Evolutionary conservation across 1,140 invertebrate genomes (phyloP).

Genomic region (Danaus plexippus): DNA sequence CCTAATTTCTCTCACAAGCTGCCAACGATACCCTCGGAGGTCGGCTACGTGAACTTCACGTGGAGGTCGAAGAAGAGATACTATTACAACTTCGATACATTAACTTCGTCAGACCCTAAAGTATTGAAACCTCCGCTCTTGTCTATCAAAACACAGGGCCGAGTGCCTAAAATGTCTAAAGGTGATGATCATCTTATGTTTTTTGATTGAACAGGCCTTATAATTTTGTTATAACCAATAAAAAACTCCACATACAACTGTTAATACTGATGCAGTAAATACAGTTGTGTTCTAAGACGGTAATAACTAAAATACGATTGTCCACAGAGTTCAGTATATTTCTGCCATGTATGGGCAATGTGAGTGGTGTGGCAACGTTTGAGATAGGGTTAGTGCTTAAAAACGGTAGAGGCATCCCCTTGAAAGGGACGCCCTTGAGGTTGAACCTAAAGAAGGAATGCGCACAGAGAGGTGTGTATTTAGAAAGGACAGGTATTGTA

Average conservation of each 20-base stretch:
- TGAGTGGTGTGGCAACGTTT: conserved; percentile 90
- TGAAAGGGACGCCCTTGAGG: conserved; percentile 91
- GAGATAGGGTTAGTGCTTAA: conserved; percentile 90
- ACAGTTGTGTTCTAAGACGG: too few species aligned
- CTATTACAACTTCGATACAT: conserved; percentile 88
- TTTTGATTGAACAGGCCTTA: not conserved
- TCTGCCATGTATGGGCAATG: conserved; percentile 91
- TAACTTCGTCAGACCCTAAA: conserved; percentile 87
- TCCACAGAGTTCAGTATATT: conserved; percentile 90
- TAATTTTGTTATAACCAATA: not conserved
- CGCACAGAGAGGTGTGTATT: conserved; percentile 88
- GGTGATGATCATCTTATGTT: conserved; percentile 65
- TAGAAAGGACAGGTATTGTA: conserved; percentile 74
- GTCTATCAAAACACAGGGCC: conserved; percentile 87
- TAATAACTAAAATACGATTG: conserved; percentile 14
- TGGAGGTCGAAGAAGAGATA: conserved; percentile 92
- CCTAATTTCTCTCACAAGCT: conserved; percentile 91
- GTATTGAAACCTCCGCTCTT: conserved; percentile 88
- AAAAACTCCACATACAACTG: too few species aligned
- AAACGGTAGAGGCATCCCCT: conserved; percentile 79
- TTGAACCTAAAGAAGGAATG: conserved; percentile 95
- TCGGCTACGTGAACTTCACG: conserved; percentile 91
- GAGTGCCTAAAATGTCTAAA: conserved; percentile 87
- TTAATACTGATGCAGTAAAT: too few species aligned
- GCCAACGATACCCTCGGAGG: conserved; percentile 91